Evolutionary conservation across 2,113 vertebrate species (phyloP).

Genomic region (Hyla sarda): DNA sequence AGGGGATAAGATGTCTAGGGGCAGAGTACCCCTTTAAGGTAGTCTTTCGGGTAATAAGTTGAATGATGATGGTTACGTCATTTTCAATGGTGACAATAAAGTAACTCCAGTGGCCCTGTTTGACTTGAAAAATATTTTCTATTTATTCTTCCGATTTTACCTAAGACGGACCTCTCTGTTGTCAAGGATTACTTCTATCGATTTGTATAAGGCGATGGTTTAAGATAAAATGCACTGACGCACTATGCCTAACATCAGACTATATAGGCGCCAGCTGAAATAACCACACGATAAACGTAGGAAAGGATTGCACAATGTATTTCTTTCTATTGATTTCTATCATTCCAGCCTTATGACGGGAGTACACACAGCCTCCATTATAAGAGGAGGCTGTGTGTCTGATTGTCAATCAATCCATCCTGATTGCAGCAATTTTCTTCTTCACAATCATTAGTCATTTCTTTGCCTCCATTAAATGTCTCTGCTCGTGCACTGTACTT

Average conservation of each 20-base stretch:
- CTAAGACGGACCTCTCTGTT: neutral
- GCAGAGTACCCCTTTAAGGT: no score
- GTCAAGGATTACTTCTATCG: neutral
- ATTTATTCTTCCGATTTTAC: neutral
- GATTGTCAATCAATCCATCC: conserved; percentile 46
- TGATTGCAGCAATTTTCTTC: conserved; percentile 44
- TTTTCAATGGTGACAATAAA: no score
- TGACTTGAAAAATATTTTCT: neutral
- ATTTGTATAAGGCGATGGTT: neutral
- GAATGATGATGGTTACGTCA: no score
- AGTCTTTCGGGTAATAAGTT: no score
- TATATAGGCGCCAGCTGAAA: neutral
- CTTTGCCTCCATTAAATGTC: conserved; percentile 16
- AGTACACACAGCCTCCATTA: conserved; percentile 29
- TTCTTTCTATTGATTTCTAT: conserved; percentile 40
- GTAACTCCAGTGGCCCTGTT: neutral
- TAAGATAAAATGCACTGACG: neutral
- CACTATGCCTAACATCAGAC: neutral
- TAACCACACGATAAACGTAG: neutral
- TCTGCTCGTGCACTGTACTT: neutral
- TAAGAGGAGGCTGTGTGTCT: conserved; percentile 6
- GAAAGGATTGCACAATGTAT: neutral
- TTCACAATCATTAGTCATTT: conserved; percentile 32
- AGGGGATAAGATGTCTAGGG: no score
- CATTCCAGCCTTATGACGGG: conserved; percentile 5